phyloP scores from a whole-genome alignment of 2,888 invertebrate genomes.

The Philopedon plagiatum region DNA sequence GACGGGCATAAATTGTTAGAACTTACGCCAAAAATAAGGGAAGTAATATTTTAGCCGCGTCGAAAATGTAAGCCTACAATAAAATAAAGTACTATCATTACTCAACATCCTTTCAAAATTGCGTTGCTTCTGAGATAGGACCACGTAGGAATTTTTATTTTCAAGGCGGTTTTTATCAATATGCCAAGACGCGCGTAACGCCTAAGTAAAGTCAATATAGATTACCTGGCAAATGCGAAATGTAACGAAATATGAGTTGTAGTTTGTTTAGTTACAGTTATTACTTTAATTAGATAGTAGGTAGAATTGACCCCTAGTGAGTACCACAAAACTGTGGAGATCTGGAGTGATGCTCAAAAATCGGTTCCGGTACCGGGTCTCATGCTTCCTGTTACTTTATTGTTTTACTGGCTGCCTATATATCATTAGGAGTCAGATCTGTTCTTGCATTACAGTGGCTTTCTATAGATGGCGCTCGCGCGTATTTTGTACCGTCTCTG shows the following conservation, averaged over 20 bases:
- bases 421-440: too few relatives aligned
- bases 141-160: slow-evolving; percentile 37
- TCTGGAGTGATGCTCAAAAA: too few relatives aligned
- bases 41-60: slow-evolving; percentile 24
- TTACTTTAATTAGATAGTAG: too few relatives aligned
- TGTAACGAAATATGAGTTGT: background rate
- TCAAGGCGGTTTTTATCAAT: slow-evolving; percentile 40
- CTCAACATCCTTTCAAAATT: slow-evolving; percentile 24
- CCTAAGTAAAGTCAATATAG: slow-evolving; percentile 2
- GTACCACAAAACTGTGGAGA: too few relatives aligned
- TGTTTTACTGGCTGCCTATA: too few relatives aligned
- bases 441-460: too few relatives aligned
- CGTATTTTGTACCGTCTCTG: too few relatives aligned
- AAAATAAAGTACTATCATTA: slow-evolving; percentile 35
- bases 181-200: slow-evolving; percentile 27
- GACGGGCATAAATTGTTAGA: slow-evolving; percentile 12
- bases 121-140: slow-evolving; percentile 23
- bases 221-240: background rate
- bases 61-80: slow-evolving; percentile 33
- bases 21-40: slow-evolving; percentile 14
- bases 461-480: too few relatives aligned
- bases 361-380: too few relatives aligned
- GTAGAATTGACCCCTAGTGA: too few relatives aligned
- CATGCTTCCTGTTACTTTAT: too few relatives aligned
- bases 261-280: background rate